Conservation (phyloP, 2,797 vertebrate species). For the Rallus crepitans region DNA sequence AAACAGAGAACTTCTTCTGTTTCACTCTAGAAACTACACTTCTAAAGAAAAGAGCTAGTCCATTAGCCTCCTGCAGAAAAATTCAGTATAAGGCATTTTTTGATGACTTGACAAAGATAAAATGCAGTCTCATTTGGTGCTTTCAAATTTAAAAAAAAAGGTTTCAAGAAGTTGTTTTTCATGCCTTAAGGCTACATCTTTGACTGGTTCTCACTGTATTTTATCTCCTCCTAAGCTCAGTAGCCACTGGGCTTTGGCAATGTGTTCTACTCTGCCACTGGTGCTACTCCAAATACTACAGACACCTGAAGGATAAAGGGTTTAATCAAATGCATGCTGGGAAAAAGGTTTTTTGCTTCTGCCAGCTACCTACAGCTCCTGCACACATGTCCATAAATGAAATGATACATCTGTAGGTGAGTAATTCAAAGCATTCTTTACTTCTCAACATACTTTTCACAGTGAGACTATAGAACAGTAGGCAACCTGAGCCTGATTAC, state of each 20-base stretch:
- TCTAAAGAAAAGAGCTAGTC: not conserved
- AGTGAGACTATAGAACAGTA: not conserved
- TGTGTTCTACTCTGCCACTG: not conserved
- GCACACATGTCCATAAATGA: accelerated
- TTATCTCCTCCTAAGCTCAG: not conserved
- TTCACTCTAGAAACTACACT: not conserved
- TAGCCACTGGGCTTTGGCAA: not conserved
- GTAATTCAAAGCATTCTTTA: not conserved
- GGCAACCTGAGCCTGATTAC: not conserved
- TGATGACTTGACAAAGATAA: constrained; percentile 30
- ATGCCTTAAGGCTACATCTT: not conserved
- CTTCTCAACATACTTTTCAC: not conserved
- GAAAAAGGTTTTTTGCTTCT: not conserved
- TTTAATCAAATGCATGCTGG: not conserved
- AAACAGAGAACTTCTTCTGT: not conserved
- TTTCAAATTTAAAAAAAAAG: not conserved
- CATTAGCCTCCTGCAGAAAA: constrained; percentile 13
- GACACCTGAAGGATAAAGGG: not conserved
- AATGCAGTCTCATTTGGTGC: not conserved
- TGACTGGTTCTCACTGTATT: not conserved
- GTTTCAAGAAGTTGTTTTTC: constrained; percentile 20
- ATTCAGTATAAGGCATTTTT: constrained; percentile 11
- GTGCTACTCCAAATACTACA: not conserved
- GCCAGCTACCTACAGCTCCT: not conserved
- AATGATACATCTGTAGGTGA: not conserved